These are phyloP conservation scores for Cylas formicarius DNA, from an alignment of 1,140 invertebrate species.

Conservation along the genomic window DNA sequence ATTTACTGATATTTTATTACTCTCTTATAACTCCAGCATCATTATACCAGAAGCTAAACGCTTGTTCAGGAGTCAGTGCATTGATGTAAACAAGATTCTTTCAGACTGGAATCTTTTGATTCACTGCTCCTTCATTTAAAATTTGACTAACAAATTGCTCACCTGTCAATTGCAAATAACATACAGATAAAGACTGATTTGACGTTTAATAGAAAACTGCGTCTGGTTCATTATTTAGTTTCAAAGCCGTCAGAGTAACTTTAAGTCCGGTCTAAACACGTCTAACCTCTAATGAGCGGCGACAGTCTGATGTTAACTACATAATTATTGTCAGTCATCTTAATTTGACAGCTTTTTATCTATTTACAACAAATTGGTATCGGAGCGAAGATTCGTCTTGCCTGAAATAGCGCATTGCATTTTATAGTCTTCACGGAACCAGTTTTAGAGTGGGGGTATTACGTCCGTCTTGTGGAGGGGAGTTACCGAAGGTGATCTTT, in stretches of 20 bases:
- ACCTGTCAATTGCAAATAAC: too few species aligned
- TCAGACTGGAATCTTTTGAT: too few species aligned
- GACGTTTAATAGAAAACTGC: too few species aligned
- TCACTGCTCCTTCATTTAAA: too few species aligned
- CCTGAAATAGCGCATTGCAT: neutral
- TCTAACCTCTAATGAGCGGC: neutral
- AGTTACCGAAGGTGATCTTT: constrained; percentile 43
- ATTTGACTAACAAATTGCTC: too few species aligned
- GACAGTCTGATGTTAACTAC: neutral
- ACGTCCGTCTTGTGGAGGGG: constrained; percentile 38
- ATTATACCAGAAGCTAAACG: too few species aligned
- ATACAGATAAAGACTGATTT: too few species aligned
- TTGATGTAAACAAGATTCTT: too few species aligned
- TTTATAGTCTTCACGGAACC: constrained; percentile 18
- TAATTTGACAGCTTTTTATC: constrained; percentile 33
- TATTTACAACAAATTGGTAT: constrained; percentile 9
- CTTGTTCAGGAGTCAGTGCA: too few species aligned
- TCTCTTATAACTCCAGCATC: too few species aligned
- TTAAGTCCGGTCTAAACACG: constrained; percentile 1
- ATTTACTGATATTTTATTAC: too few species aligned
- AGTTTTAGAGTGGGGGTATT: constrained; percentile 13
- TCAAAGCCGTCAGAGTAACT: neutral
- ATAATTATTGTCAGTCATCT: constrained; percentile 38
- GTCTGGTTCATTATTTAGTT: neutral
- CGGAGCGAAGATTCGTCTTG: neutral